Percentiles rank a stretch among this genome's conserved stretches.
Evolutionary conservation across 1,140 invertebrate species (phyloP).

Genomic region (Diachasmimorpha longicaudata): DNA sequence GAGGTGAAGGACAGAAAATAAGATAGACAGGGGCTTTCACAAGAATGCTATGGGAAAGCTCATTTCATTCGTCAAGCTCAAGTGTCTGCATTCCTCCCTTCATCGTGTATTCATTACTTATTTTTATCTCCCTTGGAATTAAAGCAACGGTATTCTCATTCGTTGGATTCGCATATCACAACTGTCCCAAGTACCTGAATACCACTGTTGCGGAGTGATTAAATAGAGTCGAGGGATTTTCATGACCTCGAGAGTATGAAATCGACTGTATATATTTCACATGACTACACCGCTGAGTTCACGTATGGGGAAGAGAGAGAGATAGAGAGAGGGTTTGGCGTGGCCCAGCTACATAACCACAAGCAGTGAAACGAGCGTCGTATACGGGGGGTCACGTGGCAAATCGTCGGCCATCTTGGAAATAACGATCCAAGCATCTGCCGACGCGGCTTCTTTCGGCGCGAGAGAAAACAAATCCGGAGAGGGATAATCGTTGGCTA

Average conservation of each 20-base stretch:
- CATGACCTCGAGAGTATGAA: background rate
- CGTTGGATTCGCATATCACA: background rate
- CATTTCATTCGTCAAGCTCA: background rate
- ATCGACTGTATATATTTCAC: background rate
- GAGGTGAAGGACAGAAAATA: background rate
- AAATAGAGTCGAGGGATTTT: background rate
- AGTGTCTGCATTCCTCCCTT: background rate
- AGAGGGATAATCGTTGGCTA: constrained; percentile 5
- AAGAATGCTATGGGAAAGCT: background rate
- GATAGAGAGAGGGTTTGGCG: background rate
- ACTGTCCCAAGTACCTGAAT: background rate
- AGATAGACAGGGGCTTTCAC: background rate
- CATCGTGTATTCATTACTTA: background rate
- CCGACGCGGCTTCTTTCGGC: constrained; percentile 27
- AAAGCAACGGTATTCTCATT: background rate
- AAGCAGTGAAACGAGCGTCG: background rate
- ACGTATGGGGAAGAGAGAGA: background rate
- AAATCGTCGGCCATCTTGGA: constrained; percentile 41
- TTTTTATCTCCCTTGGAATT: background rate
- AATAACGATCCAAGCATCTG: constrained; percentile 43
- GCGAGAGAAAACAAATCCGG: background rate
- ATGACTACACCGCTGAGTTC: background rate
- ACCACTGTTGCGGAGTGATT: background rate
- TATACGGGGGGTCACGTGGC: constrained; percentile 40
- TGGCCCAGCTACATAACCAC: constrained; percentile 7